A percentile compares a stretch with the other conserved stretches of the same genome.
These are phyloP conservation scores for Corydoras sp. DNA, from an alignment of 2,113 vertebrate genomes.

Conservation along the genomic window DNA sequence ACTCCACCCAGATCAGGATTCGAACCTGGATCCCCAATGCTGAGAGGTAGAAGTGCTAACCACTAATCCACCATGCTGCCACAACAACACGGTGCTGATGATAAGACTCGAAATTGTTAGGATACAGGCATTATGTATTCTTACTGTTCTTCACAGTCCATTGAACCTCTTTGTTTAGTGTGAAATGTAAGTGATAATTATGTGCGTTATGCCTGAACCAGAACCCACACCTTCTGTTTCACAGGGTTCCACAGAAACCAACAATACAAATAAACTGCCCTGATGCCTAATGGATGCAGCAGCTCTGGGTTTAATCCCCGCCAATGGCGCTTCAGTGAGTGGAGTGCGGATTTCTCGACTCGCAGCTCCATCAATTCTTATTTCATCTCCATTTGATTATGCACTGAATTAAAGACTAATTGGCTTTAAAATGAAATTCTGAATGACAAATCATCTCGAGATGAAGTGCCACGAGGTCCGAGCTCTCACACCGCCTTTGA, in stretches of 20 bases:
- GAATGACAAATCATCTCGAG: constrained; percentile 26
- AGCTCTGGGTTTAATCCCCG: not conserved
- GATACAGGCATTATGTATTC: not conserved
- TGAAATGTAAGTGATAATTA: constrained; percentile 17
- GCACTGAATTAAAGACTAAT: constrained; percentile 33
- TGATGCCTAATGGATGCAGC: not conserved
- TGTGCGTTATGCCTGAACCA: not conserved
- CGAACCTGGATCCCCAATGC: too few species aligned
- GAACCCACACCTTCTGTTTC: constrained; percentile 19
- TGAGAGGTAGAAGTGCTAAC: too few species aligned
- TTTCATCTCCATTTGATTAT: constrained; percentile 31
- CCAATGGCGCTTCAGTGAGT: not conserved
- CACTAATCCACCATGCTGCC: too few species aligned
- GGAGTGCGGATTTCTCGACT: not conserved
- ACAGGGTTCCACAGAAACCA: not conserved
- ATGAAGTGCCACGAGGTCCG: constrained; percentile 1
- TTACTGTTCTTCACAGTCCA: constrained; percentile 10
- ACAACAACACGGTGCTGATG: too few species aligned
- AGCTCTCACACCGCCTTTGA: constrained; percentile 1
- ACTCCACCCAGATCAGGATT: too few species aligned
- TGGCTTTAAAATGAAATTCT: constrained; percentile 28
- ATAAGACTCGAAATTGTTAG: not conserved
- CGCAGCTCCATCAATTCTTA: constrained; percentile 26
- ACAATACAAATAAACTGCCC: not conserved
- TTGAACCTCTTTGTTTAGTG: constrained; percentile 3